Percentiles rank a stretch among this genome's conserved stretches.
These are phyloP conservation scores for Andrena hattorfiana DNA, from an alignment of 2,888 invertebrate genomes.

Conservation along the genomic window DNA sequence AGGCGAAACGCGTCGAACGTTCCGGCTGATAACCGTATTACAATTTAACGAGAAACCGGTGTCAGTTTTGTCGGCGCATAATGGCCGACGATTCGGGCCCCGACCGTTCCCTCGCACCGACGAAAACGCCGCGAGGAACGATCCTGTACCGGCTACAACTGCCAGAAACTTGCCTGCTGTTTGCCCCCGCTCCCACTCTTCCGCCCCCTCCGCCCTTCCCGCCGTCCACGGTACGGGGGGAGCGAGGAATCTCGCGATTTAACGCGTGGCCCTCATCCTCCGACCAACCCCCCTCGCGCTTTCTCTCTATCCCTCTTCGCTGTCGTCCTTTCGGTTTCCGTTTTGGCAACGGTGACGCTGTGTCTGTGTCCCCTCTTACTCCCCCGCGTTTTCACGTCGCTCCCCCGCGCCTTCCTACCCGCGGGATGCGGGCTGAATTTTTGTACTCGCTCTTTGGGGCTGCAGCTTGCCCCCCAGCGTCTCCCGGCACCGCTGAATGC, in stretches of 20 bases:
- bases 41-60: constrained; percentile 77
- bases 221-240: background rate
- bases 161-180: constrained; percentile 42
- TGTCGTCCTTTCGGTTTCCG: constrained; percentile 27
- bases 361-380: background rate
- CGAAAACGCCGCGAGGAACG: constrained; percentile 30
- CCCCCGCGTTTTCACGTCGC: background rate
- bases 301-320: no score
- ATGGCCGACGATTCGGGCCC: constrained; percentile 62
- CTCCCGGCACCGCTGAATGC: background rate
- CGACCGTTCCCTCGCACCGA: constrained; percentile 11
- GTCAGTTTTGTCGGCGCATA: constrained; percentile 74
- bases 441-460: background rate
- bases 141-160: constrained; percentile 20
- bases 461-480: background rate
- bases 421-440: background rate
- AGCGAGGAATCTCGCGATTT: constrained; percentile 30
- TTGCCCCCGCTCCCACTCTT: background rate
- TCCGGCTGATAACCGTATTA: constrained; percentile 80
- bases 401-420: background rate
- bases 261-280: background rate
- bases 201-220: background rate
- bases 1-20: constrained; percentile 78
- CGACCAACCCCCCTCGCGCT: no score
- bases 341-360: background rate